phyloP scores from a whole-genome alignment of 2,797 vertebrate genomes.

The Lophotriccus pileatus region DNA sequence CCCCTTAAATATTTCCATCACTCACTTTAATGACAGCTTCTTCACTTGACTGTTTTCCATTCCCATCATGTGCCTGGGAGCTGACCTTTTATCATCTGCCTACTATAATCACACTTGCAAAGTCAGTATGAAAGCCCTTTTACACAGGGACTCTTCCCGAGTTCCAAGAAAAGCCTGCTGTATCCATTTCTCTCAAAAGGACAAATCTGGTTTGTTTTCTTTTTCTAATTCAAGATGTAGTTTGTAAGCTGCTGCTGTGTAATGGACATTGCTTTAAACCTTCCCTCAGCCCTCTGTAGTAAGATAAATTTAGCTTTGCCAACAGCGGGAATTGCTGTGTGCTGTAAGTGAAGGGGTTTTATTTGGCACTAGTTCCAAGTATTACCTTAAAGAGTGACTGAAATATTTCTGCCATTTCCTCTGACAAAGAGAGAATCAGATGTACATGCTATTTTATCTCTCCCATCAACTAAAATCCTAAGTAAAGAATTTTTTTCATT shows the following conservation, averaged over 20 bases:
- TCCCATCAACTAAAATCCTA: background rate
- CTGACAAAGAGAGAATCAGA: background rate
- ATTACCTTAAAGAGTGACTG: background rate
- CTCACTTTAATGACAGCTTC: conserved; percentile 15
- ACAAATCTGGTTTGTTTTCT: background rate
- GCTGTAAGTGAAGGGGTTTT: background rate
- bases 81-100: conserved; percentile 41
- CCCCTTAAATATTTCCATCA: conserved; percentile 31
- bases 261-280: background rate
- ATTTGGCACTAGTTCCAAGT: background rate
- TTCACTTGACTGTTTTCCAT: conserved; percentile 44
- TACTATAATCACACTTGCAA: background rate
- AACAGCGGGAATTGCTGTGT: background rate
- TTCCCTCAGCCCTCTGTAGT: background rate
- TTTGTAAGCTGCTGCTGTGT: background rate
- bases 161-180: background rate
- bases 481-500: background rate
- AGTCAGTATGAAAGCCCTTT: background rate
- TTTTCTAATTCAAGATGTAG: background rate
- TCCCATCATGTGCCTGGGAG: conserved; percentile 2
- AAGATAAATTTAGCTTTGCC: conserved; percentile 9
- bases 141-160: background rate
- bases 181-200: background rate
- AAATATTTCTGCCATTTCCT: background rate
- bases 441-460: background rate